Evolutionary conservation across 2,888 invertebrate species (phyloP).

Genomic region (Plebejus melissa): DNA sequence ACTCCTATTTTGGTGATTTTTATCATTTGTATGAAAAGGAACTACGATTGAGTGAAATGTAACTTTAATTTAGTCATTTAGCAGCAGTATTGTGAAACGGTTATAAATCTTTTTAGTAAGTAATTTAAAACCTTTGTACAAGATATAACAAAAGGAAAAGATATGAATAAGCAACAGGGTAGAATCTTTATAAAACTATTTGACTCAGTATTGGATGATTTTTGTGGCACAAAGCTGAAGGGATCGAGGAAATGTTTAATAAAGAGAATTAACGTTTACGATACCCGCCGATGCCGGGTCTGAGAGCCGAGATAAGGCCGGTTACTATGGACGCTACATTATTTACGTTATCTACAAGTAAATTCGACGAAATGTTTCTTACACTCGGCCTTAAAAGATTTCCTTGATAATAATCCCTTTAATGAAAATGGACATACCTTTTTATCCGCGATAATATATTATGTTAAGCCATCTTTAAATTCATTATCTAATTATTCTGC

Average conservation of each 20-base stretch:
- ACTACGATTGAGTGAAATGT: not conserved
- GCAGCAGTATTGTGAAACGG: not conserved
- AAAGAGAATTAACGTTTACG: slow-evolving; percentile 30
- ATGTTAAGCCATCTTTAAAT: not conserved
- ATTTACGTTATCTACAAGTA: slow-evolving; percentile 35
- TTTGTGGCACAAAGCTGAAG: slow-evolving; percentile 25
- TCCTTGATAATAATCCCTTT: slow-evolving; percentile 25
- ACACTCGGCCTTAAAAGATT: slow-evolving; percentile 24
- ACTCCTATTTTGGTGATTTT: not conserved
- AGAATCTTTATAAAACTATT: not conserved
- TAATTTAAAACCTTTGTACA: no score
- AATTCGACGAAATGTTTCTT: slow-evolving; percentile 27
- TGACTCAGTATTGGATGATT: slow-evolving; percentile 18
- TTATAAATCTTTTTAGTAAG: not conserved
- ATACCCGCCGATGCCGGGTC: slow-evolving; percentile 33
- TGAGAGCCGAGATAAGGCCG: slow-evolving; percentile 41
- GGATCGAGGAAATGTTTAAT: slow-evolving; percentile 26
- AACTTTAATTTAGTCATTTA: no score
- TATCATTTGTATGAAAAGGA: not conserved
- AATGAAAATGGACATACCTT: slow-evolving; percentile 24
- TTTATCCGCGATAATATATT: not conserved
- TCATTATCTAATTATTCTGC: not conserved
- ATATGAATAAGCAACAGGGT: not conserved
- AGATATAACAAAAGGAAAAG: not conserved
- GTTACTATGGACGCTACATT: slow-evolving; percentile 40